These are phyloP conservation scores for Hydrotaea cyrtoneurina DNA, from an alignment of 2,888 invertebrate genomes.

Conservation along the genomic window DNA sequence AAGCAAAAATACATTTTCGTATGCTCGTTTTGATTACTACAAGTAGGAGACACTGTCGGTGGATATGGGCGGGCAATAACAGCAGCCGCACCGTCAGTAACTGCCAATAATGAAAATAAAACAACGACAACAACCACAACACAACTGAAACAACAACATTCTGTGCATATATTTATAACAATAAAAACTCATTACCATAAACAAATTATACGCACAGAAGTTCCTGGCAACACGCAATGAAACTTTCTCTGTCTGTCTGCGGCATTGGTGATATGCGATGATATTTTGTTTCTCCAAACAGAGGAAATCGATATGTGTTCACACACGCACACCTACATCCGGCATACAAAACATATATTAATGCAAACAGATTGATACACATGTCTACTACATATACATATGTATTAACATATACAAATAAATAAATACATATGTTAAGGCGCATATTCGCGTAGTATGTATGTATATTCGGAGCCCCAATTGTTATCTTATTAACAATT, in stretches of 20 bases:
- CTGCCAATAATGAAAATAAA: background rate
- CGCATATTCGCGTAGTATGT: background rate
- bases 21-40: background rate
- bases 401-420: background rate
- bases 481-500: conserved; percentile 29
- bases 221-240: conserved; percentile 4
- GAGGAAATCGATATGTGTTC: conserved; percentile 39
- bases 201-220: conserved; percentile 37
- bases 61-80: background rate
- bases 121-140: background rate
- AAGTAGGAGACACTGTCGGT: background rate
- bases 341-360: too few relatives aligned
- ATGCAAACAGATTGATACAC: background rate
- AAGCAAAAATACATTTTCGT: background rate
- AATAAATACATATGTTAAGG: background rate
- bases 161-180: conserved; percentile 12
- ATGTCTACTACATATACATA: background rate
- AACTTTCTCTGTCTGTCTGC: conserved; percentile 11
- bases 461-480: background rate
- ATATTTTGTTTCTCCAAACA: background rate
- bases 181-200: conserved; percentile 60
- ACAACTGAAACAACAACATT: background rate
- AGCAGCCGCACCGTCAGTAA: background rate
- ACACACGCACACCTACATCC: too few relatives aligned
- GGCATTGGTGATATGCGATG: background rate